Evolutionary conservation across 2,888 invertebrate genomes (phyloP).

Genomic region (Plebejus anna): DNA sequence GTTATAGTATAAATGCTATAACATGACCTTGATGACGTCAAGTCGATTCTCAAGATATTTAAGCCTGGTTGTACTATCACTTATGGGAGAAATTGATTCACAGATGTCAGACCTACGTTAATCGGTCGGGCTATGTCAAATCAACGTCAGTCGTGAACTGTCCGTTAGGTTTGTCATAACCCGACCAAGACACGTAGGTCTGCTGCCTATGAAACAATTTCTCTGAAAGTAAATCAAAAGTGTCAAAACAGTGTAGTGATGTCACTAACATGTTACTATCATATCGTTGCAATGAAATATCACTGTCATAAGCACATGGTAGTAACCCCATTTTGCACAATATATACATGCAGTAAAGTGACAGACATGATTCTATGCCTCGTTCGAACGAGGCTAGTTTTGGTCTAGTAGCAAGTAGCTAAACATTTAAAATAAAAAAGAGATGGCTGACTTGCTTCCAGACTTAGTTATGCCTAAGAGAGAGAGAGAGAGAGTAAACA

Average conservation of each 20-base stretch:
- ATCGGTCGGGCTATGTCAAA: neutral
- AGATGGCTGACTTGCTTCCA: too few species aligned
- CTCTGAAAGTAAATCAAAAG: conserved; percentile 5
- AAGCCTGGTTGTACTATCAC: neutral
- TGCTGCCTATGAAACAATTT: neutral
- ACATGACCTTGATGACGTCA: neutral
- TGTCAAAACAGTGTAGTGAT: conserved; percentile 19
- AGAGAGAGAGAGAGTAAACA: too few species aligned
- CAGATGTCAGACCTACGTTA: neutral
- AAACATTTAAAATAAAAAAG: too few species aligned
- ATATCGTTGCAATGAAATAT: conserved; percentile 21
- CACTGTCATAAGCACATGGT: neutral
- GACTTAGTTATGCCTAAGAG: too few species aligned
- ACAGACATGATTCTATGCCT: neutral
- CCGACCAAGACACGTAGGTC: neutral
- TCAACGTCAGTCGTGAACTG: neutral
- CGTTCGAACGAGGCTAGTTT: neutral
- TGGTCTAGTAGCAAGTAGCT: neutral
- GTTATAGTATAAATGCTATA: neutral
- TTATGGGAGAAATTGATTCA: neutral
- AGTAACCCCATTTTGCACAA: conserved; percentile 4
- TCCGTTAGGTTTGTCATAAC: neutral
- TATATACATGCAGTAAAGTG: neutral
- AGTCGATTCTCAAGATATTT: neutral
- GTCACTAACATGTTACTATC: conserved; percentile 14